phyloP scores from a whole-genome alignment of 2,888 invertebrate genomes.

The Sminthurides aquaticus region DNA sequence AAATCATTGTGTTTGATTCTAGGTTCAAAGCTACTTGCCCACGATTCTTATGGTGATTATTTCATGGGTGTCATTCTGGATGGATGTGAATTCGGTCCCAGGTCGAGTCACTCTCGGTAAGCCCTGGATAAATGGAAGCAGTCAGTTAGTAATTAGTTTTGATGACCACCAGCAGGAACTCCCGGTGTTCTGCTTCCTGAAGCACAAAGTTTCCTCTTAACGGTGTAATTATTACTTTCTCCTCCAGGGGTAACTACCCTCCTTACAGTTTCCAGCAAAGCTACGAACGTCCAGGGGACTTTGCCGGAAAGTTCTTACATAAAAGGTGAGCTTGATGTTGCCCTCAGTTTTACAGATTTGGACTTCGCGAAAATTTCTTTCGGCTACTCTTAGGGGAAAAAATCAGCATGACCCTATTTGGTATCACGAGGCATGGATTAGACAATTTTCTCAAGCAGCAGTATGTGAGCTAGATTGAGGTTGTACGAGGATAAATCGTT shows the following conservation, averaged over 20 bases:
- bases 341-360: too few species aligned
- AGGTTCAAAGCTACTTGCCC: constrained; percentile 53
- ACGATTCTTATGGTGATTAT: constrained; percentile 54
- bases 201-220: too few species aligned
- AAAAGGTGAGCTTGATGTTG: constrained; percentile 12
- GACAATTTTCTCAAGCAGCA: neutral
- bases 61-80: constrained; percentile 54
- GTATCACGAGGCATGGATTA: neutral
- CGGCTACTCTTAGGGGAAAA: too few species aligned
- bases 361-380: too few species aligned
- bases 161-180: neutral
- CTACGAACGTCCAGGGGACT: constrained; percentile 45
- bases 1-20: too few species aligned
- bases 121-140: too few species aligned
- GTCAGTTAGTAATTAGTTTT: neutral
- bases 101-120: constrained; percentile 51
- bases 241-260: constrained; percentile 49
- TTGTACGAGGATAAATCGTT: too few species aligned
- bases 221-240: constrained; percentile 1
- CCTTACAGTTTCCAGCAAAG: constrained; percentile 50
- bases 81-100: constrained; percentile 53
- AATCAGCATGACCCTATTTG: too few species aligned
- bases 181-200: too few species aligned
- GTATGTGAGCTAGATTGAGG: too few species aligned
- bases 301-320: constrained; percentile 21